Base-by-base conservation (phyloP, 1,140 invertebrate genomes). In the Drosophila ficusphila region DNA sequence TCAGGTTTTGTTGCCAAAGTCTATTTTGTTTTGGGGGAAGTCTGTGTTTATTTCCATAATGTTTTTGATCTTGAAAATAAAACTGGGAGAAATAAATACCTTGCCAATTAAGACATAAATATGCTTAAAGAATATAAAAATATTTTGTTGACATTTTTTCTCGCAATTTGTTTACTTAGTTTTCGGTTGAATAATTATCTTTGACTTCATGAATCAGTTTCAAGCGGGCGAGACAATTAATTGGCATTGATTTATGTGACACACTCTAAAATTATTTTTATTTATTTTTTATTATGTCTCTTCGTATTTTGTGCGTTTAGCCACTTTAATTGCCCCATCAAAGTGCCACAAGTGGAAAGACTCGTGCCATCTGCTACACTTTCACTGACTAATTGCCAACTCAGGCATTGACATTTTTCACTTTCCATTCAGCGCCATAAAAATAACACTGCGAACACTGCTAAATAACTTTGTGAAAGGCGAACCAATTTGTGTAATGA, bases 351-450 rank as follows among this genome's bases (percentile, higher is more conserved):
- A 25, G 60, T 11, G 16, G 41, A 23, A 27, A 53, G 27, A 48
- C 57, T 48, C 33, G 70, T 74, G 60, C 51, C 57, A 64, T 69
- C 58, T 71, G 75, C 53, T 78, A 67, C 75, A 78, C 75, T 78
- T 78, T 78, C 75, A 73, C 75, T 78, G 75, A 78, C 75, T 78
- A 78, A 78, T 78, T 78, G 76, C 68, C 53, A 58, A 48, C 38
- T 56, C 68, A 67, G 61, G 75, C 75, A 71, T 51, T 73, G 75
- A 78, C 75, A 78, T 60, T 78, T 78, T 78, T 78, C 75, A 78
- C 75, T 78, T 78, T 78, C 76, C 76, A 78, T 78, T 78, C 51
- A 64, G 29, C 36, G 57, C 56, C 60, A 57, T 64, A 56, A 60
- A 51, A 29, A 62, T 34, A 67, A 29, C 42, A 52, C 25, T 31